Evolutionary conservation across 2,113 vertebrate species (phyloP).

Genomic region (Piaya cayana): DNA sequence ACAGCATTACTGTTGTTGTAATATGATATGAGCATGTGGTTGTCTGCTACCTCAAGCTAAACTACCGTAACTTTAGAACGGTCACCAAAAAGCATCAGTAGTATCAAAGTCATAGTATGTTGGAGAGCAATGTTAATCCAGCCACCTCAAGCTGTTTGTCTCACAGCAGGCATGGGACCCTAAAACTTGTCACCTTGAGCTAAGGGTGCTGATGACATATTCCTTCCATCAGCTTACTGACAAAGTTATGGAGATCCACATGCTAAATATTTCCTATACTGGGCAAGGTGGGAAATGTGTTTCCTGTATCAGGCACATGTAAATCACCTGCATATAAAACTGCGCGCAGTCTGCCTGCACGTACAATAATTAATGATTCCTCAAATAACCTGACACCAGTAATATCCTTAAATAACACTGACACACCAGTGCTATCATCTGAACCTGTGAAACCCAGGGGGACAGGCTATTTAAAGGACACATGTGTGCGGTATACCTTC

Average conservation of each 20-base stretch:
- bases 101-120: background rate
- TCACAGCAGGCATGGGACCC: background rate
- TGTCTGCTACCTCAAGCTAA: slow-evolving; percentile 56
- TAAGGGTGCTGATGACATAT: background rate
- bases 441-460: background rate
- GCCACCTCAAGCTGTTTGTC: background rate
- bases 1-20: slow-evolving; percentile 68
- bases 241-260: background rate
- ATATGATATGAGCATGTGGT: slow-evolving; percentile 41
- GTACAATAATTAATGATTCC: background rate
- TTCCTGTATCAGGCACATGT: too few species aligned
- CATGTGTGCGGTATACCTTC: fast-evolving
- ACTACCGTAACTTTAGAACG: slow-evolving; percentile 23
- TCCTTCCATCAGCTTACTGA: background rate
- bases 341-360: background rate
- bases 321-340: background rate
- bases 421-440: background rate
- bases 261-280: background rate
- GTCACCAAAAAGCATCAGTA: slow-evolving; percentile 49
- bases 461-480: background rate
- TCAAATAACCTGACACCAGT: background rate
- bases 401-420: background rate
- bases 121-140: background rate
- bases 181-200: background rate
- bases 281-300: too few species aligned